Evolutionary conservation across 2,888 invertebrate species (phyloP), one percentile per base, ranked within the genome.

Genomic region (Molanna angustata): DNA sequence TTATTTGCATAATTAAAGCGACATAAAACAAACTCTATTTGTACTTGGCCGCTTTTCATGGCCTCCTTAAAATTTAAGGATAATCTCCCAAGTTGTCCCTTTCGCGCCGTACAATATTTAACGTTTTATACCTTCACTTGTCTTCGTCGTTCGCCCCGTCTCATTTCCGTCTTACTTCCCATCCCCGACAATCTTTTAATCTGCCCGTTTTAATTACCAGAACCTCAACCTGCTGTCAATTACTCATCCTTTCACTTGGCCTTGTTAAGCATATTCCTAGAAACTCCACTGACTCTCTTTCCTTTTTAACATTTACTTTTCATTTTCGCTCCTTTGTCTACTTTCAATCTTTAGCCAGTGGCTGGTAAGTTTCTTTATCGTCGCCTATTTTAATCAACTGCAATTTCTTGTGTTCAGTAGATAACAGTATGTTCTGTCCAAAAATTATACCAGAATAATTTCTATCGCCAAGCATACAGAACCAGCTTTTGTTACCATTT

Each of bases 121-220:
- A 46, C 46, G 14, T 14, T 22, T n/a, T n/a, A 9, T 14, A 21
- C 13, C 35, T 19, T n/a, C 33, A 13, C 31, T 33, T 33, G 33
- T 11, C 4, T 4, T 48, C 39, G 13, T 7, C 48, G 14, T 9
- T 13, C 18, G 7, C 16, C 35, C 45, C 32, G 27, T 46, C 47
- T 46, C 22, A 16, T 14, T 20, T 20, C 20, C 21, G 20, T 44
- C 27, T 19, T 16, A 41, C 17, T 17, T 14, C 20, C 46, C 27
- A 11, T 27, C 43, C 50, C 45, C 41, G 43, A 49, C 20, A 33
- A 35, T 42, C 54, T 52, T 54, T 55, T 58, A 58, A 58, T 55
- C 57, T 49, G 54, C 52, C 54, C 46, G 50, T 58, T 58, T 58
- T 58, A 58, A 58, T 58, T 58, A 58, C 54, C 50, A 47, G 42